Evolutionary conservation across 2,113 vertebrate genomes (phyloP).

Genomic region (Ciconia stormi): DNA sequence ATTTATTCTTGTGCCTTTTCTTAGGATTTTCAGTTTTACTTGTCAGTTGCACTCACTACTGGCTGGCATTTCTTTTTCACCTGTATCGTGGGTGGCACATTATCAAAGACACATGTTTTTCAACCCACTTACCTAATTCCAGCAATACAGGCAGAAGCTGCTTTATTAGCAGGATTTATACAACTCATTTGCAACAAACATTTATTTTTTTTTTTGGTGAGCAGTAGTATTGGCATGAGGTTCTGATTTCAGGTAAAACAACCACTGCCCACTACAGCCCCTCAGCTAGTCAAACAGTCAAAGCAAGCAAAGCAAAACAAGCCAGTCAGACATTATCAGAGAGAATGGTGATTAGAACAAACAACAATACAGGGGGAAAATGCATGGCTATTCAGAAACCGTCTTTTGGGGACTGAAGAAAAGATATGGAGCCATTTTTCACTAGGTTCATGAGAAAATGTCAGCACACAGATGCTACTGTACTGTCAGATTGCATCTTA

Average conservation of each 20-base stretch:
- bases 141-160: not conserved
- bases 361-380: constrained; percentile 45
- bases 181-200: not conserved
- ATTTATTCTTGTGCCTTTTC: not conserved
- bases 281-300: not conserved
- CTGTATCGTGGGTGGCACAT: not conserved
- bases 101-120: constrained; percentile 5
- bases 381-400: constrained; percentile 44
- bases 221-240: not conserved
- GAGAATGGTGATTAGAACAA: constrained; percentile 34
- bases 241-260: constrained; percentile 36
- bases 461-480: constrained; percentile 74
- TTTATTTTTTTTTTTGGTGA: not conserved
- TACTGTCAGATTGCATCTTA: constrained; percentile 73
- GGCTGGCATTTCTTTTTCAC: not conserved
- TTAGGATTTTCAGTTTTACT: not conserved
- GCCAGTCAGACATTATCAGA: constrained; percentile 17
- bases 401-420: constrained; percentile 60
- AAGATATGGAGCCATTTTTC: constrained; percentile 79
- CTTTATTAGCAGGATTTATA: not conserved
- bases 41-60: not conserved
- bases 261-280: constrained; percentile 18
- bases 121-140: constrained; percentile 37
- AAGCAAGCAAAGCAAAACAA: constrained; percentile 57
- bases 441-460: constrained; percentile 75